phyloP scores from a whole-genome alignment of 2,888 invertebrate species.

The Alentia gelatinosa region DNA sequence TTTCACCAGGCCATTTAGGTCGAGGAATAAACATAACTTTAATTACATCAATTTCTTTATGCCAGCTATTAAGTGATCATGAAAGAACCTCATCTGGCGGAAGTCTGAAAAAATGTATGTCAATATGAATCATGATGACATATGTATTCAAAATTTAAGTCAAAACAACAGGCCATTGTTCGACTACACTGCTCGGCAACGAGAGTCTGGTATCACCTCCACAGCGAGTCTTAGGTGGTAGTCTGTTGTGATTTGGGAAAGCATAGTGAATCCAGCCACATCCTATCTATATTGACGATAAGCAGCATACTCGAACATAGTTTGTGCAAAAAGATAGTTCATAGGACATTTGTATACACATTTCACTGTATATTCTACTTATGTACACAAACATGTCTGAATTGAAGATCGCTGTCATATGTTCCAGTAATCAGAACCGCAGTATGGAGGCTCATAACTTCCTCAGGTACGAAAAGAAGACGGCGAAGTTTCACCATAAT shows the following conservation, averaged over 20 bases:
- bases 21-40: not conserved
- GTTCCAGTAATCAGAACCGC: constrained; percentile 99
- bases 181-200: not conserved
- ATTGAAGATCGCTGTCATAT: constrained; percentile 90
- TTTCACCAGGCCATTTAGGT: not conserved
- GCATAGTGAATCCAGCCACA: not conserved
- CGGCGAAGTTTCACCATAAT: not conserved
- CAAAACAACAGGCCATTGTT: not conserved
- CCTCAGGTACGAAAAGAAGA: constrained; percentile 83
- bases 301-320: not conserved
- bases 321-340: not conserved
- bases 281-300: not conserved
- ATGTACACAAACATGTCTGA: constrained; percentile 25
- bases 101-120: no score
- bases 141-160: not conserved
- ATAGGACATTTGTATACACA: not conserved
- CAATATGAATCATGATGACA: not conserved
- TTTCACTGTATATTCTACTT: not conserved
- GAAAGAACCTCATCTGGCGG: no score
- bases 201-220: not conserved
- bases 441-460: constrained; percentile 99
- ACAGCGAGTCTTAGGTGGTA: not conserved
- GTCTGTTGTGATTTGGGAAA: not conserved
- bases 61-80: no score
- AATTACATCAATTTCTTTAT: no score